Evolutionary conservation across 2,888 invertebrate genomes (phyloP), one percentile per base, ranked within the genome.

Genomic region (Coronaproctus castanopsis): DNA sequence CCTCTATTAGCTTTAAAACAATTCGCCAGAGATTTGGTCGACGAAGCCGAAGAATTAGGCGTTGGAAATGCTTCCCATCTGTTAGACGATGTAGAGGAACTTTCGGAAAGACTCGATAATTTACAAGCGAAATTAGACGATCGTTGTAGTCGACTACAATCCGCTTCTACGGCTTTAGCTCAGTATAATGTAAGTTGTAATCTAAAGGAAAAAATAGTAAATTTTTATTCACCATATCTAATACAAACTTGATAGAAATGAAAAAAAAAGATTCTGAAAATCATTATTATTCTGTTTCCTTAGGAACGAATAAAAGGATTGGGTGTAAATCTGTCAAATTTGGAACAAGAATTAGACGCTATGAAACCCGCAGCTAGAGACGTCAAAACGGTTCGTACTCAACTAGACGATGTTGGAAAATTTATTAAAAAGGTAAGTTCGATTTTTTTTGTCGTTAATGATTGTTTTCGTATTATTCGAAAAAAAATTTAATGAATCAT

Each of bases 291-390:
- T 52, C 58, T 61, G 56, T 58, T 53, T 62, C 50, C 66, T 5
- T 64, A 71, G 80, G 89, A 90, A 63, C 83, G 87, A 73, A 83
- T 90, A 18, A 91, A 90, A 72, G 77, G 73, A 51, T 75, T 92
- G 1, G 80, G 81, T 21, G 78, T 83, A 63, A 85, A 91, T 69
- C 73, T 95, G 2, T 78, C 82, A 0, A 81, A 80, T 58, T 72
- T 95, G 57, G 93, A 95, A 69, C 80, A 81, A 59, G 87, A 91
- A 65, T 73, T 95, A 49, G 89, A 90, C 67, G 74, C 78, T 48
- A 85, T 93, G 80, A 83, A 84, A 68, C 84, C 93, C 0, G 83
- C 91, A 0, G 92, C 83, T 1, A 78, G 95, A 20, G 95, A 95
- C 70, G 78, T 91, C 53, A 87, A 88, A 70, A 81, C 82, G 0